Percentiles rank a stretch among this genome's conserved stretches.
phyloP scores from a whole-genome alignment of 1,140 invertebrate species.

The Heliconius hermathena region DNA sequence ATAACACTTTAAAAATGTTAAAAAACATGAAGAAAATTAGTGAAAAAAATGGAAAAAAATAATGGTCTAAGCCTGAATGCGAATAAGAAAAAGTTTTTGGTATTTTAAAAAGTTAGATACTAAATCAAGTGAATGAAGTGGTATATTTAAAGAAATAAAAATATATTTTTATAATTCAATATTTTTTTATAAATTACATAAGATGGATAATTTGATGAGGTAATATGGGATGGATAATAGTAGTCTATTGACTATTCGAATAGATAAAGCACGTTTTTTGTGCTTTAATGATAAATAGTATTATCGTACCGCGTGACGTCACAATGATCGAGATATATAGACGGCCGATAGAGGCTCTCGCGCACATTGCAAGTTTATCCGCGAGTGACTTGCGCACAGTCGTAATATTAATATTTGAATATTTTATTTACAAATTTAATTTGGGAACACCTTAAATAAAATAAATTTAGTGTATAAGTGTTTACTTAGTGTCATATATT shows the following conservation, averaged over 20 bases:
- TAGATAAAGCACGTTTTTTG: constrained; percentile 37
- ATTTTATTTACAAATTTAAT: not conserved
- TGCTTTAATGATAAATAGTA: constrained; percentile 25
- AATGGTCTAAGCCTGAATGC: too few species aligned
- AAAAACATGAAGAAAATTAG: too few species aligned
- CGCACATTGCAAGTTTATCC: constrained; percentile 60
- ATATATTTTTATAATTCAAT: too few species aligned
- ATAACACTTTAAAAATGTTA: too few species aligned
- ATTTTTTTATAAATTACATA: not conserved
- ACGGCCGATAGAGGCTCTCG: constrained; percentile 53
- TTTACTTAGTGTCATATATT: not conserved
- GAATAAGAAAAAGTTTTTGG: too few species aligned
- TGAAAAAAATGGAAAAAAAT: too few species aligned
- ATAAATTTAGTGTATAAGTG: not conserved
- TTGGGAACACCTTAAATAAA: not conserved
- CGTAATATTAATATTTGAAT: constrained; percentile 5
- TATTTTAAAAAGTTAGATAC: too few species aligned
- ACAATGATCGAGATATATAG: constrained; percentile 61
- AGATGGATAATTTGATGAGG: not conserved
- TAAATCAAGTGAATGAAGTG: too few species aligned
- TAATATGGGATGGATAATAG: not conserved
- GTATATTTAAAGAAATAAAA: too few species aligned
- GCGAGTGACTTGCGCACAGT: constrained; percentile 53
- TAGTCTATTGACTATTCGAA: not conserved
- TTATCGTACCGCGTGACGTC: constrained; percentile 56